Base-by-base conservation (phyloP, 2,888 invertebrate genomes). In the Malachius bipustulatus region DNA sequence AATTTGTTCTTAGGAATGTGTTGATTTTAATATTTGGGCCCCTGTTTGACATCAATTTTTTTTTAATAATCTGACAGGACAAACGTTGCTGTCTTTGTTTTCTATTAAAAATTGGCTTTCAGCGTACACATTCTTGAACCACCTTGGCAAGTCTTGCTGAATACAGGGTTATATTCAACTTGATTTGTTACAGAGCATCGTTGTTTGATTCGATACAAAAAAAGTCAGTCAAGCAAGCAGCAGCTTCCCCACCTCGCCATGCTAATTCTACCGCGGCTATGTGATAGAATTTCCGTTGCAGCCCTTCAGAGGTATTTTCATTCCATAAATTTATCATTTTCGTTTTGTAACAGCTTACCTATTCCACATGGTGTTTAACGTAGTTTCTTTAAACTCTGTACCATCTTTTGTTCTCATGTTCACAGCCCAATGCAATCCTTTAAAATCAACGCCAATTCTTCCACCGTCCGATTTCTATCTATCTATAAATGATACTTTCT, bases 291-390 rank as follows among this genome's bases (percentile, higher is more conserved):
- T 37, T 37, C 14, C 27, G 16, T 37, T 37, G 33, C 24, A 37
- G 37, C 27, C 37, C 37, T 33, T 34, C 37, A n/a, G n/a, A n/a
- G n/a, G n/a, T n/a, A n/a, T n/a, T n/a, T 27, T 37, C 33, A 27
- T 34, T 29, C 32, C 37, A 37, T 11, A 26, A 26, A 27, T 37
- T 37, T 9, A 34, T 34, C 8, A 37, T 37, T 34, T 35, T 26
- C n/a, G n/a, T n/a, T n/a, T n/a, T n/a, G n/a, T n/a, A n/a, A n/a
- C n/a, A n/a, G n/a, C n/a, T n/a, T n/a, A 32, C 24, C 16, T 10
- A 32, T 10, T 27, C 24, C 32, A 26, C n/a, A n/a, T n/a, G n/a
- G n/a, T n/a, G n/a, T n/a, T 16, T 12, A 19, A n/a, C n/a, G n/a
- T n/a, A n/a, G n/a, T n/a, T n/a, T n/a, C n/a, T n/a, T n/a, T n/a